Base-by-base conservation (phyloP, 2,113 vertebrate species). In the Siniperca chuatsi region DNA sequence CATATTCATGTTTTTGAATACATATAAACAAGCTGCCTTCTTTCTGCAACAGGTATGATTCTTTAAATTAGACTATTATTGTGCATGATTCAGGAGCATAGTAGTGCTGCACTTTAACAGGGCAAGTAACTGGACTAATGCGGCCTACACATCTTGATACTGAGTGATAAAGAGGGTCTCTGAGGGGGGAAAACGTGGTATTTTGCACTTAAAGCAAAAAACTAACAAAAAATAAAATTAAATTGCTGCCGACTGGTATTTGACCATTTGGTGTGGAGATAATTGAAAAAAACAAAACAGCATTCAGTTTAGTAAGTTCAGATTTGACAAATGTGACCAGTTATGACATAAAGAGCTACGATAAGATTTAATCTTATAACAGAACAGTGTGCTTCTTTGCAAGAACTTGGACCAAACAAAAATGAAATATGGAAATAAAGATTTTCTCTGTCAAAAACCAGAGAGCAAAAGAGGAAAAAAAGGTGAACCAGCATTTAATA, bases 41-140 rank as follows among this genome's bases (percentile, higher is more conserved):
- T 50, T 74, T 86, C 79, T 82, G 64, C 52, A 84, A 71, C 72
- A 82, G 42, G 52, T 18, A 67, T 15, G 4, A 21, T 5, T 75
- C 50, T 77, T 78, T 65, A 69, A 44, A 82, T 74, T 21, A 61
- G 29, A 86, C 57, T 15, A 54, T 37, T 52, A 35, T 86, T 95
- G 94, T 94, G 94, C 84, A 79, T 89, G 80, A 92, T 78, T 92
- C 64, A 73, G 83, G 55, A 86, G 65, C 77, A 64, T 37, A 64
- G 75, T 72, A 78, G 52, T 83, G 40, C 70, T 87, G 74, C 9
- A 12, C 74, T 89, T 81, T 42, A 70, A 74, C 46, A 81, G 83
- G 52, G 87, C 66, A 83, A 87, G 78, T 62, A 77, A 81, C 40
- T 65, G 74, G 74, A 85, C 87, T 18, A 8, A 42, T 70, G 52